Base-by-base conservation (phyloP, 1,140 invertebrate genomes). In the Acromyrmex echinatior region DNA sequence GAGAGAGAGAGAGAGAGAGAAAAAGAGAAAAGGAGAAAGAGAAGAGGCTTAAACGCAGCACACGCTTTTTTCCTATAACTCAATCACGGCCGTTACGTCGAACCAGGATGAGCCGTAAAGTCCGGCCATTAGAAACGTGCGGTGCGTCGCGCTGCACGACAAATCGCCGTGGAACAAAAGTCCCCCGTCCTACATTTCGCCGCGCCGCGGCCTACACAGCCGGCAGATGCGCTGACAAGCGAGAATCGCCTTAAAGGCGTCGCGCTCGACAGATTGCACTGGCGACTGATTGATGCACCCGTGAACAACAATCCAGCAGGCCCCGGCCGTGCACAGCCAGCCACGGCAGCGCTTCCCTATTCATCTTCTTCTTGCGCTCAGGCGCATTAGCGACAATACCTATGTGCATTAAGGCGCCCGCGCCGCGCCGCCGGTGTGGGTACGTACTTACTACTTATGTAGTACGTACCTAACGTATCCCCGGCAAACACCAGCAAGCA, bases 281-380 rank as follows among this genome's bases (percentile, higher is more conserved):
- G 86, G 63, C 87, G 78, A 87, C 93, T 94, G 94, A 94, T 94
- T 94, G 96, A 95, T 96, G 94, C 96, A 94, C 91, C 95, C 94
- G 80, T 70, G 89, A 88, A 94, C 96, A 91, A 96, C 96, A 95
- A 95, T 96, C 94, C 94, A 80, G 56, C 84, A 62, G 77, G 56
- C 66, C 95, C 95, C 84, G 93, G 94, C 39, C 94, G 93, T 95
- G 95, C 25, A 79, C 94, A 94, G 65, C 65, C 65, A 58, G 28
- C 60, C 21, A 92, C 71, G 95, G 12, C 96, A 95, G 51, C 70
- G 78, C 78, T 96, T 92, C 95, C 96, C 93, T 96, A 96, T 93
- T 93, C 92, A 93, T 94, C 93, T 93, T 93, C 88, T 91, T 87
- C 91, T 93, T 91, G 85, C 91, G 87, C 86, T 58, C 87, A 65